These are phyloP conservation scores for Homarus gammarus DNA, from an alignment of 2,888 invertebrate species.

Conservation along the genomic window DNA sequence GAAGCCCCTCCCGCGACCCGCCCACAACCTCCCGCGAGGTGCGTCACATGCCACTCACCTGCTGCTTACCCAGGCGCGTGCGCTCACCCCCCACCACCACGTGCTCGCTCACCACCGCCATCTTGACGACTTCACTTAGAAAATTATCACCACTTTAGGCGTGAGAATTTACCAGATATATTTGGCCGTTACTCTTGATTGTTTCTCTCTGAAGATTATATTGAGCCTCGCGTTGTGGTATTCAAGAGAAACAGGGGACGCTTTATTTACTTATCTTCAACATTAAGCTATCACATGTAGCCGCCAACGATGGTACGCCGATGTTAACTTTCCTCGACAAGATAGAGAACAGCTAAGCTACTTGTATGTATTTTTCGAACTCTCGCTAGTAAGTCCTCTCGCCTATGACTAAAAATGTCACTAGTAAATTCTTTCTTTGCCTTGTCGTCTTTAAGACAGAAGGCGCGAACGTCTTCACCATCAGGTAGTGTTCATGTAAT, in stretches of 20 bases:
- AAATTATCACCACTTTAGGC: conserved; percentile 43
- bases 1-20: conserved; percentile 59
- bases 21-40: conserved; percentile 40
- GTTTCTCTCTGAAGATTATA: neutral
- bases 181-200: neutral
- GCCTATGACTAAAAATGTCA: too few species aligned
- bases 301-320: too few species aligned
- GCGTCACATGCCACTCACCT: conserved; percentile 57
- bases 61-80: conserved; percentile 37
- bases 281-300: too few species aligned
- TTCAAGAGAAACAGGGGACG: neutral
- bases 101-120: conserved; percentile 58
- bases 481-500: too few species aligned
- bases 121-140: conserved; percentile 51
- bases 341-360: too few species aligned
- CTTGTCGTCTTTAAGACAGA: too few species aligned
- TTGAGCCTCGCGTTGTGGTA: neutral
- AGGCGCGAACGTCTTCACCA: too few species aligned
- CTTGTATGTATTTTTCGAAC: too few species aligned
- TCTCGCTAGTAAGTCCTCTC: too few species aligned
- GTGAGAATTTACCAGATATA: neutral
- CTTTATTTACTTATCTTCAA: too few species aligned
- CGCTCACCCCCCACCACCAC: conserved; percentile 31
- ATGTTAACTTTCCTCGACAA: too few species aligned
- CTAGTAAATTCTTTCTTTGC: too few species aligned